A percentile compares a stretch with the other conserved stretches of the same genome.
phyloP scores from a whole-genome alignment of 2,797 vertebrate genomes.

The Oophaga sylvatica region DNA sequence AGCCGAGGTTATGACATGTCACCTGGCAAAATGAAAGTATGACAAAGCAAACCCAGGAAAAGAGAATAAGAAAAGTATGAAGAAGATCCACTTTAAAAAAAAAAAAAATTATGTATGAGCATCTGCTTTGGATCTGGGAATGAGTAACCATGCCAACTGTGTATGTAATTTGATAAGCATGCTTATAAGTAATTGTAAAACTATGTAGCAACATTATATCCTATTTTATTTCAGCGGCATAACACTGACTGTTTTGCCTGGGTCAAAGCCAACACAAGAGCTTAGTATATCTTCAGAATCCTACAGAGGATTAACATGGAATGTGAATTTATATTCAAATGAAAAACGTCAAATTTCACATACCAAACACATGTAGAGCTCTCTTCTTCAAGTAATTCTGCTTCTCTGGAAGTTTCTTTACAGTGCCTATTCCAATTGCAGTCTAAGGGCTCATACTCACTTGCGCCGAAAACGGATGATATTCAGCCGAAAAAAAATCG shows the following conservation, averaged over 20 bases:
- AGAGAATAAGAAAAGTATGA: conserved; percentile 38
- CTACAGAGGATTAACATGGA: conserved; percentile 31
- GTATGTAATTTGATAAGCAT: conserved; percentile 58
- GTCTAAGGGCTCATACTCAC: too few relatives aligned
- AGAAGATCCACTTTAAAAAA: conserved; percentile 35
- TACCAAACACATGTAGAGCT: conserved; percentile 5
- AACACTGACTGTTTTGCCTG: conserved; percentile 43
- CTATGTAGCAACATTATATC: conserved; percentile 56
- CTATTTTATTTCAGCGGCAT: conserved; percentile 50
- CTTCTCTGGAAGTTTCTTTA: not conserved
- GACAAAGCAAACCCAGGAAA: conserved; percentile 15
- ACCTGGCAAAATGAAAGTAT: not conserved
- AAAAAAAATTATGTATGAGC: conserved; percentile 51
- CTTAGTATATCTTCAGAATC: conserved; percentile 35
- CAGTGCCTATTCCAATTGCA: not conserved
- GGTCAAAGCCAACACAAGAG: conserved; percentile 34
- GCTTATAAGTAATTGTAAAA: conserved; percentile 57
- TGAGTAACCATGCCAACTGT: conserved; percentile 60
- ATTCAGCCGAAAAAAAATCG: too few relatives aligned
- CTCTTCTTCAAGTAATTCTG: not conserved
- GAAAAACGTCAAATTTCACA: not conserved
- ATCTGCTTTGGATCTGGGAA: conserved; percentile 58
- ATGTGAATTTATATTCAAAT: conserved; percentile 29
- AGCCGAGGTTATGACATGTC: not conserved
- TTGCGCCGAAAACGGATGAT: too few relatives aligned